A percentile compares a stretch with the other conserved stretches of the same genome.
Conservation (phyloP, 2,113 vertebrate genomes). For the Peromyscus maniculatus region DNA sequence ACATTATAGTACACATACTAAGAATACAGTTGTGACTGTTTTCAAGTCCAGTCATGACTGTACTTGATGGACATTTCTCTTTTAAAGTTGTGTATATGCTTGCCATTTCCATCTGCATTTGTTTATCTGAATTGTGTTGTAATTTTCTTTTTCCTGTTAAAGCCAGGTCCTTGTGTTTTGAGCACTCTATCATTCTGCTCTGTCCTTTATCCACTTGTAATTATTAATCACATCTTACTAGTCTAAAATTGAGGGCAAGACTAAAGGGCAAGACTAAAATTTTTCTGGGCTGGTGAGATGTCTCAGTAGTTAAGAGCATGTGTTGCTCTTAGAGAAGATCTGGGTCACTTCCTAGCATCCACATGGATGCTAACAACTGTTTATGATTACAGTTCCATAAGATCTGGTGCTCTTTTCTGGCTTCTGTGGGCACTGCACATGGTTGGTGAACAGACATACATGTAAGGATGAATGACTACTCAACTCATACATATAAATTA, state of each 20-base stretch:
- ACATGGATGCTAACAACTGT: not conserved
- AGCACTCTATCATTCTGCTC: not conserved
- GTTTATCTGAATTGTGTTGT: not conserved
- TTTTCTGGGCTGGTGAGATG: not conserved
- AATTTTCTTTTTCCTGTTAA: not conserved
- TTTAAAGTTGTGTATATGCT: conserved; percentile 35
- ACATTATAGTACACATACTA: conserved; percentile 50
- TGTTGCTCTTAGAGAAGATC: not conserved
- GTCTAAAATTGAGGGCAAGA: conserved; percentile 14
- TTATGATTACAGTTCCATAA: not conserved
- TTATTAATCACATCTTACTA: conserved; percentile 33
- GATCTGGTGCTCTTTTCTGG: not conserved
- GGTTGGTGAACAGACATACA: not conserved
- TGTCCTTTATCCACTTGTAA: not conserved
- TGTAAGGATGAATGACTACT: not conserved
- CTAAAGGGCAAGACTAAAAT: not conserved
- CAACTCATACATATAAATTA: not conserved
- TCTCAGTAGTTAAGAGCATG: not conserved
- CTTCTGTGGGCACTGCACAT: not conserved
- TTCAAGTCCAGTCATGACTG: conserved; percentile 12
- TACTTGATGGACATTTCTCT: not conserved
- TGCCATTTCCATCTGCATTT: not conserved
- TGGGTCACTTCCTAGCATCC: not conserved
- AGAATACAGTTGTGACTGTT: not conserved
- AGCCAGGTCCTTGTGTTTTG: not conserved